A percentile compares a stretch with the other conserved stretches of the same genome.
phyloP scores from a whole-genome alignment of 2,797 vertebrate species.

The Prionace glauca region DNA sequence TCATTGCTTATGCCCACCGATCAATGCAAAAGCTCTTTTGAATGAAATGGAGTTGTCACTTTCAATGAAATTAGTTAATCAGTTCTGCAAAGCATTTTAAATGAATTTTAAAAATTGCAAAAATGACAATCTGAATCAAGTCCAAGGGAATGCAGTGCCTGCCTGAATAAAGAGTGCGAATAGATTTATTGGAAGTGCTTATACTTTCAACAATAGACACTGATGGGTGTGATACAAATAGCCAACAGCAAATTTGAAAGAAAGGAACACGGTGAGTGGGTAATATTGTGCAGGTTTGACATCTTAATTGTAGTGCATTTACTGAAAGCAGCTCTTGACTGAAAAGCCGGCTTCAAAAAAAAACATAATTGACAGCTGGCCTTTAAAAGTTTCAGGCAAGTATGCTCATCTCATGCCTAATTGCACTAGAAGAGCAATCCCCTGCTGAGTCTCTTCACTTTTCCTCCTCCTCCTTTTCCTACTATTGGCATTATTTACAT shows the following conservation, averaged over 20 bases:
- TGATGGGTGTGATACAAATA: not conserved
- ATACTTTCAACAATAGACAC: not conserved
- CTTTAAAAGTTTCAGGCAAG: not conserved
- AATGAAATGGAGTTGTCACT: not conserved
- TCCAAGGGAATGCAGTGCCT: not conserved
- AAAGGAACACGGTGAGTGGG: not conserved
- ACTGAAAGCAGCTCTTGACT: not conserved
- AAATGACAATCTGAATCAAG: not conserved
- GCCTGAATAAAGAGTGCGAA: not conserved
- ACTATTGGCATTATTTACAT: not conserved
- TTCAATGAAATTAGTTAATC: not conserved
- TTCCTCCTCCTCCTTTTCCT: not conserved
- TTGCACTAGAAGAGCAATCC: not conserved
- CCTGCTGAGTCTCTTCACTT: not conserved
- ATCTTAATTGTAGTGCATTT: constrained; percentile 12
- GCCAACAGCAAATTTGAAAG: not conserved
- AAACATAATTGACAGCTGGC: not conserved
- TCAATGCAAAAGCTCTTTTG: not conserved
- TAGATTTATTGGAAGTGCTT: not conserved
- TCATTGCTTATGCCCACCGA: not conserved
- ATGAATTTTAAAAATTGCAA: not conserved
- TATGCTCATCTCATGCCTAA: not conserved
- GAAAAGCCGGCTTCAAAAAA: not conserved
- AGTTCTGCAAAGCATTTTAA: not conserved
- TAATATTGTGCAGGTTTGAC: constrained; percentile 20